A percentile compares a stretch with the other conserved stretches of the same genome.
These are phyloP conservation scores for Chrysolina oricalcia DNA, from an alignment of 2,888 invertebrate genomes.

Conservation along the genomic window DNA sequence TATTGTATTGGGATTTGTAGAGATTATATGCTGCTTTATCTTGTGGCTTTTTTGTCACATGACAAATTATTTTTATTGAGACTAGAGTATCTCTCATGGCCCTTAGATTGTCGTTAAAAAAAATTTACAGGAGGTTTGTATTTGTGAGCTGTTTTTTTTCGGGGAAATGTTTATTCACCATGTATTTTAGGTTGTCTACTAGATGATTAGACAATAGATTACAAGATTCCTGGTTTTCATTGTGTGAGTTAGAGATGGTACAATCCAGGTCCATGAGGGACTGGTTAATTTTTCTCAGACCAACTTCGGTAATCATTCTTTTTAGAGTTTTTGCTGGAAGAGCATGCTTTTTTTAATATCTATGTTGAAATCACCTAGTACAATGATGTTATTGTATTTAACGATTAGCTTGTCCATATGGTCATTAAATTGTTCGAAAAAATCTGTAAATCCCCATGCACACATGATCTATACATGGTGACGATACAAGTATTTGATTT, in stretches of 20 bases:
- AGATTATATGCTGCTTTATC: neutral
- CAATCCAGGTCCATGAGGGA: too few species aligned
- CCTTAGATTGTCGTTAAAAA: neutral
- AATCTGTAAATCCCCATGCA: neutral
- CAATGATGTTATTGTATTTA: slow-evolving; percentile 15
- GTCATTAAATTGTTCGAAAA: slow-evolving; percentile 2
- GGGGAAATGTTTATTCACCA: neutral
- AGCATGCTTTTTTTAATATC: too few species aligned
- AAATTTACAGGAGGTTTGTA: neutral
- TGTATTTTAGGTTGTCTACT: neutral
- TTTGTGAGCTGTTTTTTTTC: neutral
- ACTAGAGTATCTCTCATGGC: neutral
- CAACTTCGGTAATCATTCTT: too few species aligned
- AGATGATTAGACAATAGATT: neutral
- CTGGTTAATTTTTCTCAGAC: too few species aligned
- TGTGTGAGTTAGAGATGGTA: too few species aligned
- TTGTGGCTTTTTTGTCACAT: neutral
- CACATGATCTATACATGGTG: neutral
- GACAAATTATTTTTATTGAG: neutral
- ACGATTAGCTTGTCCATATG: neutral
- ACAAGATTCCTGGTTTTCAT: neutral
- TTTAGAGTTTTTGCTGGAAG: too few species aligned
- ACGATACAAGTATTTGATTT: neutral
- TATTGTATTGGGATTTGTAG: neutral
- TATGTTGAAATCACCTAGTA: too few species aligned